Evolutionary conservation across 2,888 invertebrate species (phyloP).

Genomic region (Drosophila colorata): DNA sequence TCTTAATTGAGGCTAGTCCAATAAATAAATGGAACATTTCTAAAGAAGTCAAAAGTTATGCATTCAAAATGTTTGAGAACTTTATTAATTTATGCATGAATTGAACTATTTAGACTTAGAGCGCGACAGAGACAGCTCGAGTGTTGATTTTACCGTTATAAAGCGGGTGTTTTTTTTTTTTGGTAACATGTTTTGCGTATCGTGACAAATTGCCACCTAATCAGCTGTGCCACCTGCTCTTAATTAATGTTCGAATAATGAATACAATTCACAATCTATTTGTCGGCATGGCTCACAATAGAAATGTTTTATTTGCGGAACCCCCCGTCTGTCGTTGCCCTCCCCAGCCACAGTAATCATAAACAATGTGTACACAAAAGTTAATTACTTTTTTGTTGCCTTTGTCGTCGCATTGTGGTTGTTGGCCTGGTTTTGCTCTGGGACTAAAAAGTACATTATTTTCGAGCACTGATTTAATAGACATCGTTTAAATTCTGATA

Average conservation of each 20-base stretch:
- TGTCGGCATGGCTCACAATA: conserved; percentile 52
- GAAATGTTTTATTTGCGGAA: conserved; percentile 46
- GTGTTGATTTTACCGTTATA: conserved; percentile 9
- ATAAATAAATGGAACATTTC: conserved; percentile 49
- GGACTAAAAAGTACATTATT: not conserved
- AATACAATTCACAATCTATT: conserved; percentile 58
- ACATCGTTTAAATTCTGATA: conserved; percentile 1
- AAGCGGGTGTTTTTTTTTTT: not conserved
- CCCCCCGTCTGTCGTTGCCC: not conserved
- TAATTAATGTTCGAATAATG: conserved; percentile 65
- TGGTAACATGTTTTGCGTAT: conserved; percentile 25
- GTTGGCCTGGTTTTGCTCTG: not conserved
- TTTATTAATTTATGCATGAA: conserved; percentile 17
- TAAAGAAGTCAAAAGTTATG: conserved; percentile 26
- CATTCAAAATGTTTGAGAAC: conserved; percentile 16
- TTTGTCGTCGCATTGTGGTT: not conserved
- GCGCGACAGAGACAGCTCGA: not conserved
- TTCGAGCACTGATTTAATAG: conserved; percentile 16
- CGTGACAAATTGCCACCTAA: conserved; percentile 32
- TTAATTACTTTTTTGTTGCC: conserved; percentile 42
- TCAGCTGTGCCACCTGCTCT: conserved; percentile 36
- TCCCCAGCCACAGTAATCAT: not conserved
- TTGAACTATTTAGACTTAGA: conserved; percentile 48
- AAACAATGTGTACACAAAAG: conserved; percentile 28
- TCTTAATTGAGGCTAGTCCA: conserved; percentile 45